phyloP scores from a whole-genome alignment of 2,888 invertebrate species.

The Epistrophe eligans region DNA sequence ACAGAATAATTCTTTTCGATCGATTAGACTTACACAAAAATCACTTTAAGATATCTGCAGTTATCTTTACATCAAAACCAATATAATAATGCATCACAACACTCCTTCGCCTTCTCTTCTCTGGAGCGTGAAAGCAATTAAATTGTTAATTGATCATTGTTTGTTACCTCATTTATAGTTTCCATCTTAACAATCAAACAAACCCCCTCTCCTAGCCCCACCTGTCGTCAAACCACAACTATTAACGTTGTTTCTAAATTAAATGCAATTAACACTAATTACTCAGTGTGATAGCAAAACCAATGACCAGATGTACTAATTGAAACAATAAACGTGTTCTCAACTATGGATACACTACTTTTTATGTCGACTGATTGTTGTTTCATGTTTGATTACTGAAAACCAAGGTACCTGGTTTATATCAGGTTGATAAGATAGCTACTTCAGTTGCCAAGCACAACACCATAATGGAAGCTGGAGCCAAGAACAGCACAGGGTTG shows the following conservation, averaged over 20 bases:
- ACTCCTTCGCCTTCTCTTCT: constrained; percentile 8
- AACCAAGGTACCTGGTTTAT: constrained; percentile 31
- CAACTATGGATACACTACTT: constrained; percentile 6
- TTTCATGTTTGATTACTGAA: constrained; percentile 46
- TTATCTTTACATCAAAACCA: constrained; percentile 20
- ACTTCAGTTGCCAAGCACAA: constrained; percentile 50
- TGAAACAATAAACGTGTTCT: constrained; percentile 69
- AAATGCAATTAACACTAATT: constrained; percentile 73
- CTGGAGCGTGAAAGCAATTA: constrained; percentile 49
- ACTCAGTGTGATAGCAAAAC: constrained; percentile 60
- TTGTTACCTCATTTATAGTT: constrained; percentile 27
- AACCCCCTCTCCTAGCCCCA: not conserved
- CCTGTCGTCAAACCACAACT: constrained; percentile 11
- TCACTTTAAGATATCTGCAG: not conserved
- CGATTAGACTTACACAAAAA: not conserved
- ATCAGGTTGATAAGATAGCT: constrained; percentile 57
- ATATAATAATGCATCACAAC: not conserved
- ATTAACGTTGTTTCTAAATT: constrained; percentile 63
- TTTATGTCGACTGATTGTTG: constrained; percentile 43
- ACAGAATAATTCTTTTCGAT: no score
- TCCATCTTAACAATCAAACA: constrained; percentile 34
- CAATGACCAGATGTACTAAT: constrained; percentile 64
- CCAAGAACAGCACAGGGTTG: constrained; percentile 36
- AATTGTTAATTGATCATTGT: constrained; percentile 66
- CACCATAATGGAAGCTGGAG: constrained; percentile 29